Conservation (phyloP, 2,888 invertebrate species). For the Cosmia trapezina region DNA sequence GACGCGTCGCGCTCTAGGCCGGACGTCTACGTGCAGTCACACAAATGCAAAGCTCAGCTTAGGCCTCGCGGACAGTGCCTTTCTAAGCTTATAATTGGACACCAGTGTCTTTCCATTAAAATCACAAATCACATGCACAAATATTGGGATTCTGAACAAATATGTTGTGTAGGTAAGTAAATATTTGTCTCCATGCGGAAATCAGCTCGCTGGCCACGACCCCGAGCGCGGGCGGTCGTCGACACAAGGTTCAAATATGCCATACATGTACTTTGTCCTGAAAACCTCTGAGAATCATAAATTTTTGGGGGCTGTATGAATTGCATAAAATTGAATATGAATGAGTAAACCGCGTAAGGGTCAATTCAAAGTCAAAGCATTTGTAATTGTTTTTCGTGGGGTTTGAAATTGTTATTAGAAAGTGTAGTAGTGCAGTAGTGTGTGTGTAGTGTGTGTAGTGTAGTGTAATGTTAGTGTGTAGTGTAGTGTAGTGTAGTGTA, state of each 20-base stretch:
- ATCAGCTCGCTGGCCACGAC: conserved; percentile 25
- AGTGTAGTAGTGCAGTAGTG: too few relatives aligned
- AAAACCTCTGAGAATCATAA: neutral
- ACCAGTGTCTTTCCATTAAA: conserved; percentile 24
- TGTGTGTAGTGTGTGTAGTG: too few relatives aligned
- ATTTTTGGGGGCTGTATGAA: conserved; percentile 10
- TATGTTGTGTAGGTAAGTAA: conserved; percentile 29
- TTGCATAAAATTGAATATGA: conserved; percentile 22
- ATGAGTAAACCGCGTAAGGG: conserved; percentile 9
- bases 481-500: too few relatives aligned
- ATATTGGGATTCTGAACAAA: conserved; percentile 35
- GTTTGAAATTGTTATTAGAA: neutral
- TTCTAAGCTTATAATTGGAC: conserved; percentile 19
- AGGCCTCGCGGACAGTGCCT: too few relatives aligned
- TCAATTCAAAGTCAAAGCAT: neutral
- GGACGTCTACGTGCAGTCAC: too few relatives aligned
- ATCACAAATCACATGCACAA: conserved; percentile 35
- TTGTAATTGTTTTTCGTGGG: neutral
- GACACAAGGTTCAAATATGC: conserved; percentile 18
- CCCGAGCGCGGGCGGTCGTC: conserved; percentile 1
- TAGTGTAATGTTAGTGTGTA: too few relatives aligned
- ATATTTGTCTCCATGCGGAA: conserved; percentile 34
- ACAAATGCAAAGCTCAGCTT: too few relatives aligned
- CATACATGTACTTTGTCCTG: neutral
- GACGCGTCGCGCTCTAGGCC: too few relatives aligned